A percentile compares a stretch with the other conserved stretches of the same genome.
phyloP scores from a whole-genome alignment of 2,113 vertebrate genomes.

The Hypocryptadius cinnamomeus region DNA sequence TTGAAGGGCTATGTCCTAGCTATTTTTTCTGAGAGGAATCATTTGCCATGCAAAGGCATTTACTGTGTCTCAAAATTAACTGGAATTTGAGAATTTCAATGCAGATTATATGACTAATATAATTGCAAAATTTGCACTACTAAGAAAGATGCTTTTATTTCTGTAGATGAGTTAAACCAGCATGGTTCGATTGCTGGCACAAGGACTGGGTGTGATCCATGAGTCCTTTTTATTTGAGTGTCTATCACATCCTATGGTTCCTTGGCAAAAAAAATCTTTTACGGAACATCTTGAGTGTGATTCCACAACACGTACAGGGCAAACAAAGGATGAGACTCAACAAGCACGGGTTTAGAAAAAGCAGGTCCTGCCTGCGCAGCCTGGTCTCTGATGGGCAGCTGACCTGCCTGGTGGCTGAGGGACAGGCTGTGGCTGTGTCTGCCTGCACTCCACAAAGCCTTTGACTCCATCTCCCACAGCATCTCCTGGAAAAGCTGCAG shows the following conservation, averaged over 20 bases:
- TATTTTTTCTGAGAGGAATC: neutral
- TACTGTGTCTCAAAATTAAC: neutral
- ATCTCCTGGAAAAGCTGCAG: neutral
- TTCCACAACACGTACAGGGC: rapidly evolving
- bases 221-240: rapidly evolving
- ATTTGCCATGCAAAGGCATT: neutral
- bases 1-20: neutral
- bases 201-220: neutral
- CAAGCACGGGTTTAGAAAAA: neutral
- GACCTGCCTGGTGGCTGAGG: neutral
- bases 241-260: neutral
- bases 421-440: neutral
- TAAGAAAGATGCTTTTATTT: neutral
- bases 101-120: neutral
- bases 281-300: too few species aligned
- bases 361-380: rapidly evolving
- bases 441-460: neutral
- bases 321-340: neutral
- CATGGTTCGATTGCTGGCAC: neutral
- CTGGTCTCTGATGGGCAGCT: neutral
- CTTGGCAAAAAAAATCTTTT: neutral
- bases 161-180: neutral
- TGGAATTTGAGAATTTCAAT: neutral
- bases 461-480: rapidly evolving
- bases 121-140: neutral